Conservation (phyloP, 2,113 vertebrate species). For the Sturnira hondurensis region DNA sequence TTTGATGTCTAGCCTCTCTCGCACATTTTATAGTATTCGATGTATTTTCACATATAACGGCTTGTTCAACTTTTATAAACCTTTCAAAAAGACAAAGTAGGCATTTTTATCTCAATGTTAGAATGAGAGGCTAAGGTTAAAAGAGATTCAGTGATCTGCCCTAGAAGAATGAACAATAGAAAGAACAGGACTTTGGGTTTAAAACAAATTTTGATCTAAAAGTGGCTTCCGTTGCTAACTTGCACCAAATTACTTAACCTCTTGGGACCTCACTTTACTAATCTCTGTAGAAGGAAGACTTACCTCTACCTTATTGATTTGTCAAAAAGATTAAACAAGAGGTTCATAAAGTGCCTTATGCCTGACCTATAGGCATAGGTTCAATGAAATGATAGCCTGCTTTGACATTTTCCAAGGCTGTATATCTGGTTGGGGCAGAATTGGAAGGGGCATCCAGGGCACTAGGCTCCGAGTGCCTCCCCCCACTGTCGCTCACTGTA, state of each 20-base stretch:
- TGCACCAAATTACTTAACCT: not conserved
- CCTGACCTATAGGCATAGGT: not conserved
- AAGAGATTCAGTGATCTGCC: not conserved
- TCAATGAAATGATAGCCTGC: not conserved
- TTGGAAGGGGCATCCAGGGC: not conserved
- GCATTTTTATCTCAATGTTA: slow-evolving; percentile 15
- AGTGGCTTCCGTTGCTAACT: not conserved
- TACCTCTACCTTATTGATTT: not conserved
- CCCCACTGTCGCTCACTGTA: not conserved
- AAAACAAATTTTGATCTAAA: slow-evolving; percentile 17
- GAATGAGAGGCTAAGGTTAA: not conserved
- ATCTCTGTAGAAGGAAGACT: not conserved
- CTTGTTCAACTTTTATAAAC: not conserved
- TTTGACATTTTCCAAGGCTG: not conserved
- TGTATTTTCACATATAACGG: not conserved
- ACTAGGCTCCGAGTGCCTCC: not conserved
- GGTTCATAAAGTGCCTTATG: not conserved
- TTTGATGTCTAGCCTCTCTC: not conserved
- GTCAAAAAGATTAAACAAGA: not conserved
- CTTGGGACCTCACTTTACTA: not conserved
- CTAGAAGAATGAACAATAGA: not conserved
- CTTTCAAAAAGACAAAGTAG: not conserved
- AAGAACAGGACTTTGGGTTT: not conserved
- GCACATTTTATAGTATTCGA: not conserved
- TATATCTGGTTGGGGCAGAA: not conserved